Conservation (phyloP, 2,888 invertebrate species). For the Coronaproctus castanopsis region DNA sequence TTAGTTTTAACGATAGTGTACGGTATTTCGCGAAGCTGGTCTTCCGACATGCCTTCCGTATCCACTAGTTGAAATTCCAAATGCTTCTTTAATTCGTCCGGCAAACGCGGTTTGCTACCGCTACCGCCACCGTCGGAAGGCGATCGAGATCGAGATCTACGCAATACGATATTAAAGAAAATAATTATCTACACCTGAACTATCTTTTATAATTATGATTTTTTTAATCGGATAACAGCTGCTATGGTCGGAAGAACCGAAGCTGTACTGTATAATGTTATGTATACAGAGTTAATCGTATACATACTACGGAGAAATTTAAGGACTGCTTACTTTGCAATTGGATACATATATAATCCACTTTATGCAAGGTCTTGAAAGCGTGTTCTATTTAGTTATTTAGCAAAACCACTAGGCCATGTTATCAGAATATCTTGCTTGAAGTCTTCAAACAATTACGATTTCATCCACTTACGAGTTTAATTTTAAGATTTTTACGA, state of each 20-base stretch:
- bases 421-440: no score
- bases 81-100: conserved; percentile 61
- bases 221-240: background rate
- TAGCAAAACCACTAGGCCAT: no score
- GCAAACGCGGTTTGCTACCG: conserved; percentile 40
- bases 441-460: no score
- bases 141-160: conserved; percentile 41
- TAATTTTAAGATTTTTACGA: no score
- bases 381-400: no score
- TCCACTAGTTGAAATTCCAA: conserved; percentile 73
- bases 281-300: no score
- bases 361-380: no score
- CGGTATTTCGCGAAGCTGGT: conserved; percentile 66
- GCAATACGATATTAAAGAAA: conserved; percentile 7
- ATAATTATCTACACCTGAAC: background rate
- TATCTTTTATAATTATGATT: background rate
- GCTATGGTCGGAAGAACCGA: background rate
- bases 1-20: conserved; percentile 63
- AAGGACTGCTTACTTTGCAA: no score
- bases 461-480: no score
- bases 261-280: no score
- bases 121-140: conserved; percentile 31
- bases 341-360: no score
- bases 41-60: conserved; percentile 71
- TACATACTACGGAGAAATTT: no score